Percentiles rank a stretch among this genome's conserved stretches.
Conservation (phyloP, 1,140 invertebrate genomes). For the Drosophila oshimai region DNA sequence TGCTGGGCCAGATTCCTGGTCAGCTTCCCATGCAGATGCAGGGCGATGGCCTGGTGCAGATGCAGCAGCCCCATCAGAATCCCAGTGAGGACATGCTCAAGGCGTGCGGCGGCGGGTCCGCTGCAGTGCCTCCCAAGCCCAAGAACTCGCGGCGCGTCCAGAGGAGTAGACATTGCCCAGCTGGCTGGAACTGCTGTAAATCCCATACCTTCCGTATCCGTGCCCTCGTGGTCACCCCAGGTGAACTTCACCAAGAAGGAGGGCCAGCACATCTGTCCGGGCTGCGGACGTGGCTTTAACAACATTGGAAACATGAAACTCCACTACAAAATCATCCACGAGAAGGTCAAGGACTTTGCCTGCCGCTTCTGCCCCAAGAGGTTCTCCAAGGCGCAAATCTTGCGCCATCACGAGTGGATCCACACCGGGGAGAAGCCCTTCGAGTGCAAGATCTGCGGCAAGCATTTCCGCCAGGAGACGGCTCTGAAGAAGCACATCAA, state of each 20-base stretch:
- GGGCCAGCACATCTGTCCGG: constrained; percentile 75
- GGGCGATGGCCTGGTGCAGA: constrained; percentile 27
- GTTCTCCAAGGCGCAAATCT: constrained; percentile 79
- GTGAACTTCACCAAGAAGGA: constrained; percentile 81
- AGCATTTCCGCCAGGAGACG: constrained; percentile 77
- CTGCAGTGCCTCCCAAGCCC: constrained; percentile 42
- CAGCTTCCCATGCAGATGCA: constrained; percentile 37
- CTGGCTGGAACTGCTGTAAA: constrained; percentile 75
- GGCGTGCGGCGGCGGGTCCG: constrained; percentile 63
- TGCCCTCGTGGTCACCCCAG: constrained; percentile 77
- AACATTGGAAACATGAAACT: constrained; percentile 78
- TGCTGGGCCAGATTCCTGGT: constrained; percentile 22
- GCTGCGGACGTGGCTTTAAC: constrained; percentile 77
- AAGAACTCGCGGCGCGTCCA: constrained; percentile 72
- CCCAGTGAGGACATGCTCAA: constrained; percentile 66
- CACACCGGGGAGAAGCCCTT: constrained; percentile 83
- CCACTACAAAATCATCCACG: constrained; percentile 80
- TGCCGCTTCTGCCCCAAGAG: constrained; percentile 76
- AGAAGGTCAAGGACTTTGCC: constrained; percentile 79
- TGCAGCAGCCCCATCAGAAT: constrained; percentile 31
- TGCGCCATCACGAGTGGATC: constrained; percentile 81
- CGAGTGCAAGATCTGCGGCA: constrained; percentile 72
- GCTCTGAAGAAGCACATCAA: constrained; percentile 79
- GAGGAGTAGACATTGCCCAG: constrained; percentile 72
- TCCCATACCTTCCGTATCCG: constrained; percentile 75